A percentile compares a stretch with the other conserved stretches of the same genome.
Evolutionary conservation across 2,888 invertebrate species (phyloP).

Genomic region (Epirrita christyi): DNA sequence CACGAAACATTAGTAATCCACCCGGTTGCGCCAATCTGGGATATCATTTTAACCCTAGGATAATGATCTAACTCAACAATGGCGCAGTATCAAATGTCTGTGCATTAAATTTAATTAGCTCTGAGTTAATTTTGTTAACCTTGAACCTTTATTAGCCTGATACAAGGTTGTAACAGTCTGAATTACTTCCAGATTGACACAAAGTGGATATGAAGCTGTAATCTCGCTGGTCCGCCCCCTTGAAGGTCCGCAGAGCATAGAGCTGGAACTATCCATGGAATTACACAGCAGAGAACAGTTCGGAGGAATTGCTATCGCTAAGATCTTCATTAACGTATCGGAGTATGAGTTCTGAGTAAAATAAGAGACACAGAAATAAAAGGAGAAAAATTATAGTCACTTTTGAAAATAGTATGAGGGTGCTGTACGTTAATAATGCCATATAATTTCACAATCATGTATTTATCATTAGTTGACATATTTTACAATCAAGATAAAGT

Average conservation of each 20-base stretch:
- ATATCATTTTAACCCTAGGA: no score
- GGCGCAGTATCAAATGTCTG: no score
- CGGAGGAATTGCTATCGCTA: conserved; percentile 93
- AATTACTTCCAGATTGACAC: conserved; percentile 69
- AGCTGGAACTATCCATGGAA: conserved; percentile 94
- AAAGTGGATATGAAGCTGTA: conserved; percentile 88
- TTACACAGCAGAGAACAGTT: conserved; percentile 89
- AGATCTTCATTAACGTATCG: conserved; percentile 93
- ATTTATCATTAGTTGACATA: not conserved
- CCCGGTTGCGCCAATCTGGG: no score
- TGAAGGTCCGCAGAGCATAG: conserved; percentile 95
- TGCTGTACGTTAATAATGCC: not conserved
- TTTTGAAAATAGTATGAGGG: not conserved
- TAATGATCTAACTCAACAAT: no score
- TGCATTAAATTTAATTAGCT: no score
- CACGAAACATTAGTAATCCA: no score
- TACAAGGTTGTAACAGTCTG: not conserved
- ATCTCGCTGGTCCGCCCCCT: conserved; percentile 90
- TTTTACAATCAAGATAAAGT: no score
- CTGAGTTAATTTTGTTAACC: no score
- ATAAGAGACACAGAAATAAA: not conserved
- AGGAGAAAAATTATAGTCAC: not conserved
- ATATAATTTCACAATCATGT: not conserved
- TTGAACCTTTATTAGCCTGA: no score
- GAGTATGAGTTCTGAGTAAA: conserved; percentile 87